phyloP scores from a whole-genome alignment of 2,113 vertebrate species.

The Peromyscus californicus region DNA sequence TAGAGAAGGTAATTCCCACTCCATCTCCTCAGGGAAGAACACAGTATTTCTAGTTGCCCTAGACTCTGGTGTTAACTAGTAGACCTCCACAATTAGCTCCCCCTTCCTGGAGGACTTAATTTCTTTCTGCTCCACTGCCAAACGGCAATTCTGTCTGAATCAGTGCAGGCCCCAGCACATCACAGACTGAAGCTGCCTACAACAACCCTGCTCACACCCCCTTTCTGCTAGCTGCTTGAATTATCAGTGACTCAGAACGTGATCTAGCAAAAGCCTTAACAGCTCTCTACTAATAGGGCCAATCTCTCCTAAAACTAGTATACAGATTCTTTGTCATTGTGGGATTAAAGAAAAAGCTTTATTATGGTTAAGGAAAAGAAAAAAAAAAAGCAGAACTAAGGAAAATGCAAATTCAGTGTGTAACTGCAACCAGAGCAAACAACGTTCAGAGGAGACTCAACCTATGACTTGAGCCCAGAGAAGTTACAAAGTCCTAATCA shows the following conservation, averaged over 20 bases:
- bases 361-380: background rate
- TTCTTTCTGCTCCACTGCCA: slow-evolving; percentile 67
- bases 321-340: slow-evolving; percentile 32
- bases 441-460: slow-evolving; percentile 16
- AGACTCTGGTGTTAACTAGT: slow-evolving; percentile 59
- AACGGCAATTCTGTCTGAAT: slow-evolving; percentile 73
- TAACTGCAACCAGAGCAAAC: background rate
- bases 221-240: slow-evolving; percentile 72
- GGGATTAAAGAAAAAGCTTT: background rate
- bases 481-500: slow-evolving; percentile 32
- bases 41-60: slow-evolving; percentile 40
- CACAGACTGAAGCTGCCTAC: slow-evolving; percentile 63
- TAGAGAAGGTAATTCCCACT: slow-evolving; percentile 55
- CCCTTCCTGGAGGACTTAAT: slow-evolving; percentile 51
- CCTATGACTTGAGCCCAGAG: slow-evolving; percentile 23
- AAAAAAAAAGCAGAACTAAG: slow-evolving; percentile 50
- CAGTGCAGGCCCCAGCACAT: slow-evolving; percentile 75
- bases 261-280: slow-evolving; percentile 53
- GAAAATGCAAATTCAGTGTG: slow-evolving; percentile 48
- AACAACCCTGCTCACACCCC: slow-evolving; percentile 77
- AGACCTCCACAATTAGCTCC: slow-evolving; percentile 57
- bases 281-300: slow-evolving; percentile 20
- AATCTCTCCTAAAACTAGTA: slow-evolving; percentile 41
- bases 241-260: slow-evolving; percentile 73
- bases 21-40: slow-evolving; percentile 52